Conservation (phyloP, 92 coral and sea anemone genomes). For the Chrysogorgia sp. region DNA sequence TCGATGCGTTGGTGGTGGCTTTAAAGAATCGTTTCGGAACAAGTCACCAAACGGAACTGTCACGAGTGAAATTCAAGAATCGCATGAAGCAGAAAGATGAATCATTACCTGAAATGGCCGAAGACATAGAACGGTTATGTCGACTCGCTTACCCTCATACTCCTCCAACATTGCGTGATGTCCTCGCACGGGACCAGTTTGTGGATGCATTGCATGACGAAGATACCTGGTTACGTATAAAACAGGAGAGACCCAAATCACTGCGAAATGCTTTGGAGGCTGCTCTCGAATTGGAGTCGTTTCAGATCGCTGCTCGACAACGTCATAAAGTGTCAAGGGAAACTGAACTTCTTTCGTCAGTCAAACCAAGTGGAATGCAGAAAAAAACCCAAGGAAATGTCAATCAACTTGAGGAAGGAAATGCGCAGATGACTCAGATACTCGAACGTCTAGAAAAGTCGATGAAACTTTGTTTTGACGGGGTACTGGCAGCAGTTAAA, state of each 20-base stretch:
- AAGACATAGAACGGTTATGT: slow-evolving; percentile 42
- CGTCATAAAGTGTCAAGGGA: not conserved
- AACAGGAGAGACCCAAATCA: slow-evolving; percentile 47
- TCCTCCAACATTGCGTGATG: slow-evolving; percentile 44
- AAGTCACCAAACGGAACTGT: slow-evolving; percentile 56
- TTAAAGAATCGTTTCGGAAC: slow-evolving; percentile 51
- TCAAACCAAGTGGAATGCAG: not conserved
- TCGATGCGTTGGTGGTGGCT: slow-evolving; percentile 28
- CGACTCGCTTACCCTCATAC: slow-evolving; percentile 54
- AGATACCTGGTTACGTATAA: slow-evolving; percentile 55
- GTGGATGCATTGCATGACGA: slow-evolving; percentile 56
- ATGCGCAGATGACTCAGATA: not conserved
- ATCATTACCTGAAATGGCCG: slow-evolving; percentile 53
- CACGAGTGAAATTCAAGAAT: slow-evolving; percentile 44
- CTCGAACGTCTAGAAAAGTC: slow-evolving; percentile 26
- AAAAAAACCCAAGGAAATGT: not conserved
- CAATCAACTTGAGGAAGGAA: slow-evolving; percentile 25
- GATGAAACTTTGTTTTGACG: slow-evolving; percentile 9
- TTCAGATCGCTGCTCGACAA: slow-evolving; percentile 46
- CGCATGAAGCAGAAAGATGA: slow-evolving; percentile 43
- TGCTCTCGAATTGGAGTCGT: slow-evolving; percentile 54
- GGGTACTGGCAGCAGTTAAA: slow-evolving; percentile 17
- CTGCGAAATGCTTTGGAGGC: slow-evolving; percentile 50
- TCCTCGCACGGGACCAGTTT: slow-evolving; percentile 59
- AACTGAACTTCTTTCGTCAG: not conserved